Base-by-base conservation (phyloP, 2,113 vertebrate genomes). In the Lepus timidus region DNA sequence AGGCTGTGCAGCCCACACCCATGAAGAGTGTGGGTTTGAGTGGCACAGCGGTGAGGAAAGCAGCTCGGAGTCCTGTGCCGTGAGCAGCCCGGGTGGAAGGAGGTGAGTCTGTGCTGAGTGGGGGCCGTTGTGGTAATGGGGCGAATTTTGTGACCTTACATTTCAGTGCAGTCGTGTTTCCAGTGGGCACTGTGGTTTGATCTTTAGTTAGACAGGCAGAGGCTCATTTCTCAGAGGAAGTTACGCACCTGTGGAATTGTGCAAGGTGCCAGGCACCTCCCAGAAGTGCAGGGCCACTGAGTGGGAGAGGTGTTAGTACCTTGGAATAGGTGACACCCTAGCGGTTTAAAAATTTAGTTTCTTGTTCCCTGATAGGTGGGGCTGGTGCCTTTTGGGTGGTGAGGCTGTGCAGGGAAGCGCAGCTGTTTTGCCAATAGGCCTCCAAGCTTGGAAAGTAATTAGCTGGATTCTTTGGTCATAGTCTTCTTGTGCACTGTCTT, bases 121-220 rank as follows among this genome's bases (percentile, higher is more conserved):
- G 67, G 36, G 58, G 19, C 51, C 39, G 0, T 7, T 36, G 73
- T 52, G 61, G 70, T 20, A 1, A 58, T 4, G 0, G 0, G 25
- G 52, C 49, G 33, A 27, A 7, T 17, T 87, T 83, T 27, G 39
- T 64, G 14, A 58, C 80, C 51, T 65, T 61, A 19, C 33, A 22
- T 58, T 61, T 49, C 55, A 17, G 51, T 49, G 33, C 9, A 44
- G 65, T 83, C 58, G 25, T 25, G 31, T 13, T 91, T 88, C 33
- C n/a, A 70, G 84, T 65, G 90, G 75, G 51, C 61, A 67, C 49
- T 87, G 76, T 31, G 85, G 79, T 82, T 88, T 90, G 81, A 14
- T 81, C 64, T 80, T 84, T 61, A 93, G 67, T 95, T 52, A 52
- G 71, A 82, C 87, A 95, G 81, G 74, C 92, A 85, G 31, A 85